Conservation (phyloP, 53 echinoderm and acorn worm species). For the Glandiceps talaboti region DNA sequence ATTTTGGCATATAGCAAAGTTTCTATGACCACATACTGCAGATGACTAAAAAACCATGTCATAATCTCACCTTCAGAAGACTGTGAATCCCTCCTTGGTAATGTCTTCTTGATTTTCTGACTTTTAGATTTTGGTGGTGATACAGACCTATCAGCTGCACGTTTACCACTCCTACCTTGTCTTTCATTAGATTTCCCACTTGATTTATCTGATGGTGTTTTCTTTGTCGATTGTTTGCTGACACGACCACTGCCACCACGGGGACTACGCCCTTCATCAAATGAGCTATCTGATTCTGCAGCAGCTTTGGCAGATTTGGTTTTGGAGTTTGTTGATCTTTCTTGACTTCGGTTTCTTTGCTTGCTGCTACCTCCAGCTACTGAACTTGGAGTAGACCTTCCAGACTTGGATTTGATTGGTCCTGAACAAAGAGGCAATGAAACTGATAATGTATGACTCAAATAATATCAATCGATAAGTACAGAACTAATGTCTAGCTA, state of each 20-base stretch:
- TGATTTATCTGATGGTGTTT: not conserved
- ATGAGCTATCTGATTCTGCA: not conserved
- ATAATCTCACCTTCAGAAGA: too few relatives aligned
- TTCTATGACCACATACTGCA: too few relatives aligned
- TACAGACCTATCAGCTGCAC: not conserved
- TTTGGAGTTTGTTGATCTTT: not conserved
- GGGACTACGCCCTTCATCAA: not conserved
- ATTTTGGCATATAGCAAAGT: too few relatives aligned
- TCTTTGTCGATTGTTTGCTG: not conserved
- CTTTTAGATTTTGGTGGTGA: conserved; percentile 4
- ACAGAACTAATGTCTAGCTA: too few relatives aligned
- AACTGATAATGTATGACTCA: too few relatives aligned
- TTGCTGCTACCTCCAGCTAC: not conserved
- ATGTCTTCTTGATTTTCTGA: conserved; percentile 40
- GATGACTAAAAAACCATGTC: too few relatives aligned
- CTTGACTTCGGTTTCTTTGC: not conserved
- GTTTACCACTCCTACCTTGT: not conserved
- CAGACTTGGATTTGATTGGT: not conserved
- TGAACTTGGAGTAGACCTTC: not conserved
- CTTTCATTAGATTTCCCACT: not conserved
- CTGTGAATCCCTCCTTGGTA: conserved; percentile 13
- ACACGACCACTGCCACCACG: not conserved
- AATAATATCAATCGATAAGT: too few relatives aligned
- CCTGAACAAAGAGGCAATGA: too few relatives aligned
- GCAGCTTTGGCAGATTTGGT: not conserved